Percentiles rank a stretch among this genome's conserved stretches.
Conservation (phyloP, 1,140 invertebrate genomes). For the Leptoteleia sp. region DNA sequence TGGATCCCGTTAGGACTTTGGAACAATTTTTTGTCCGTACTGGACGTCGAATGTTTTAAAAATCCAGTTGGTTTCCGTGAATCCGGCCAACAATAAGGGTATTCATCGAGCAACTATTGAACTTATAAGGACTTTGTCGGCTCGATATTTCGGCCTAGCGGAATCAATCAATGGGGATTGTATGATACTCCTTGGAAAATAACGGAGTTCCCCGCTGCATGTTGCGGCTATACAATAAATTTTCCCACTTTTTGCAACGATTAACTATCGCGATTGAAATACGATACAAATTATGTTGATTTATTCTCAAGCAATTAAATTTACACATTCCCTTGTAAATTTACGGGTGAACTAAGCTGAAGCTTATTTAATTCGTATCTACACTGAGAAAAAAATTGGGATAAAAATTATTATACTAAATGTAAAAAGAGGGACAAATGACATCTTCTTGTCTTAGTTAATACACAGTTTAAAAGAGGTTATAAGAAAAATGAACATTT, state of each 20-base stretch:
- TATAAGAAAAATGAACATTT: too few relatives aligned
- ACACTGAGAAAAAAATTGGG: too few relatives aligned
- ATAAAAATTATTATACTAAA: too few relatives aligned
- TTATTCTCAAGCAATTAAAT: too few relatives aligned
- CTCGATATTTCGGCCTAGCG: slow-evolving; percentile 23
- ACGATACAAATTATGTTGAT: too few relatives aligned
- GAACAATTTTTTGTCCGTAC: slow-evolving; percentile 25
- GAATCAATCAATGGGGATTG: slow-evolving; percentile 34
- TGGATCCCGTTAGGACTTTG: slow-evolving; percentile 44
- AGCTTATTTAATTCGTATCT: too few relatives aligned
- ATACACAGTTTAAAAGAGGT: too few relatives aligned
- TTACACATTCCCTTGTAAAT: too few relatives aligned
- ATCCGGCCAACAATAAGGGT: slow-evolving; percentile 24
- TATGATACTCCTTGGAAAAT: slow-evolving; percentile 20
- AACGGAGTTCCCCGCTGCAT: slow-evolving; percentile 15
- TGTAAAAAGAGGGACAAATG: too few relatives aligned
- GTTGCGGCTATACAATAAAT: slow-evolving; percentile 2
- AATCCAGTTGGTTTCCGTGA: slow-evolving; percentile 45
- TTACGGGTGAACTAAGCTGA: too few relatives aligned
- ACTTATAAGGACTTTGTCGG: slow-evolving; percentile 46
- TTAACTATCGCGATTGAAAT: too few relatives aligned
- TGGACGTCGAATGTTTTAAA: slow-evolving; percentile 43
- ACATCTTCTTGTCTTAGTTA: too few relatives aligned
- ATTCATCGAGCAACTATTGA: slow-evolving; percentile 29
- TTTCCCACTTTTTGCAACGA: slow-evolving; percentile 2